phyloP scores from a whole-genome alignment of 2,113 vertebrate species.

The Mugil cephalus region DNA sequence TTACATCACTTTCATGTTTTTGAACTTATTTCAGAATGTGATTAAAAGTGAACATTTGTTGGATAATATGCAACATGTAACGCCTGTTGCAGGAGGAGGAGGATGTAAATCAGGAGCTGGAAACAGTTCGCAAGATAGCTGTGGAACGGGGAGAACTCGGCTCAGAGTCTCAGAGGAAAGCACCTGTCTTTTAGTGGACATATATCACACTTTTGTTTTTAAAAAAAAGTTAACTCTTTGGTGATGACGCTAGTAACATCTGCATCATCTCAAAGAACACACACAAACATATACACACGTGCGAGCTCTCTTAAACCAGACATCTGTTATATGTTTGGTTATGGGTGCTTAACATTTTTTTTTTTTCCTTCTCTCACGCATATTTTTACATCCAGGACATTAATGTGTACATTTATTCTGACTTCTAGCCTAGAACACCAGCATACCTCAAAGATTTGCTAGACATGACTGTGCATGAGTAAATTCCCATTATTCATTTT shows the following conservation, averaged over 20 bases:
- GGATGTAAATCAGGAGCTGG: slow-evolving; percentile 51
- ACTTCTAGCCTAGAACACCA: slow-evolving; percentile 4
- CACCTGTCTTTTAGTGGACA: slow-evolving; percentile 50
- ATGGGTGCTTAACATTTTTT: slow-evolving; percentile 24
- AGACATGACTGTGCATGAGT: slow-evolving; percentile 12
- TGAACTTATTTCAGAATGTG: not conserved
- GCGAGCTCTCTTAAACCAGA: slow-evolving; percentile 45
- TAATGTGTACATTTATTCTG: not conserved
- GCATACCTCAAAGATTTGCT: not conserved
- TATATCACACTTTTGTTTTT: slow-evolving; percentile 22
- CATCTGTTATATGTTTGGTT: slow-evolving; percentile 62
- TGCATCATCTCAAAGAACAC: slow-evolving; percentile 43
- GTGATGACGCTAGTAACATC: slow-evolving; percentile 43
- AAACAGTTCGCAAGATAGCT: slow-evolving; percentile 14
- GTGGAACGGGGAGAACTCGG: not conserved
- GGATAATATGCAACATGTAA: slow-evolving; percentile 8
- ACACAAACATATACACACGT: slow-evolving; percentile 53
- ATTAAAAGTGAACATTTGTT: slow-evolving; percentile 9
- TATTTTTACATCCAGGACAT: slow-evolving; percentile 2
- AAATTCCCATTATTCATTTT: slow-evolving; percentile 8
- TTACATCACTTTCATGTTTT: not conserved
- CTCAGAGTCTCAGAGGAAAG: slow-evolving; percentile 33
- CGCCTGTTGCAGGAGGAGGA: slow-evolving; percentile 3
- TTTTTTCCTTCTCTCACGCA: not conserved
- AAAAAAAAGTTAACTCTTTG: slow-evolving; percentile 26